Conservation (phyloP, 37 sponge, comb jelly and placozoan genomes). For the Diacarnus erythraeanus region DNA sequence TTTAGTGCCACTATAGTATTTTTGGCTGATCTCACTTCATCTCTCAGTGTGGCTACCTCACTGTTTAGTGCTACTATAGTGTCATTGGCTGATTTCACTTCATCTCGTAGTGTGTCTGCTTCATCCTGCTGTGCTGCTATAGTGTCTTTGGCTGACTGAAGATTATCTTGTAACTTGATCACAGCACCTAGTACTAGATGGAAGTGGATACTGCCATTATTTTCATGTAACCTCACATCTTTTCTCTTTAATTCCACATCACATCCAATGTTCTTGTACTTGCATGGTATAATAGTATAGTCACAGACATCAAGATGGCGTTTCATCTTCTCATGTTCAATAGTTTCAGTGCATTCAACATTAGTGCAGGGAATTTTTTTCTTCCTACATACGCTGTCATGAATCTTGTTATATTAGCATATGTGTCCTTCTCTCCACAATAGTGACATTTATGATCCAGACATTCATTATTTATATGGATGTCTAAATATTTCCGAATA, state of each 20-base stretch:
- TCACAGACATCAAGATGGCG: neutral
- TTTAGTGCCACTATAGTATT: neutral
- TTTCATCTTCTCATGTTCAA: neutral
- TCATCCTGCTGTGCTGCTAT: neutral
- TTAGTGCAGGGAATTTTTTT: slow-evolving; percentile 29
- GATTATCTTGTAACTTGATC: neutral
- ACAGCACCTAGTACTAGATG: neutral
- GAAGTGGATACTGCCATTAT: neutral
- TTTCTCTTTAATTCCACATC: neutral
- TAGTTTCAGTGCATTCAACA: neutral
- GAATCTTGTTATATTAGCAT: slow-evolving; percentile 21
- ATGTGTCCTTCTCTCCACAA: slow-evolving; percentile 16
- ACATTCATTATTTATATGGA: slow-evolving; percentile 7
- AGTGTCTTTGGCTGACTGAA: neutral
- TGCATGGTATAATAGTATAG: slow-evolving; percentile 11
- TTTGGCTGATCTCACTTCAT: neutral
- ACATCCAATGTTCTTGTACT: slow-evolving; percentile 27
- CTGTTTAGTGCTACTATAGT: neutral
- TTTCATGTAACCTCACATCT: slow-evolving; percentile 17
- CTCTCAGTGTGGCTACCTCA: neutral
- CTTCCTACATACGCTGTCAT: slow-evolving; percentile 15
- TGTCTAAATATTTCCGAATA: neutral
- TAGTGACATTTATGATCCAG: slow-evolving; percentile 21
- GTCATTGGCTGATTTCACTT: neutral
- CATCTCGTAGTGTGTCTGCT: neutral